Base-by-base conservation (phyloP, 1,140 invertebrate species). In the Apis laboriosa region DNA sequence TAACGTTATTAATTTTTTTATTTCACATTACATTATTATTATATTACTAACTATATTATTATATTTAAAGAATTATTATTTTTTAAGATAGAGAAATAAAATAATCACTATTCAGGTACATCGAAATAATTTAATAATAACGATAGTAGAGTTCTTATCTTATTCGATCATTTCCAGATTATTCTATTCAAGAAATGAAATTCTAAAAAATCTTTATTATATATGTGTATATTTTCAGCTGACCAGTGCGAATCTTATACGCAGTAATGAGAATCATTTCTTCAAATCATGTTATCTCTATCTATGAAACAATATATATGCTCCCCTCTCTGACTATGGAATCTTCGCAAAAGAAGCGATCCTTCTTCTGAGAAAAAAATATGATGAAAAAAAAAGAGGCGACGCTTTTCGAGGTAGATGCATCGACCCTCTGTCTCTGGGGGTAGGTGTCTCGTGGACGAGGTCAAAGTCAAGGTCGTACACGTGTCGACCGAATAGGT, bases 381-480 rank as follows among this genome's bases (percentile, higher is more conserved):
- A 53, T 21, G 2, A 21, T 21, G 55, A 49, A 24, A 43, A 70
- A 24, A 7, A 9, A 56, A 17, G 51, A 64, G 24, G n/a, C 67
- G 17, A 60, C 28, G 55, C 43, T 43, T 73, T 60, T 58, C 53
- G 34, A 60, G 43, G 56, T n/a, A 55, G 79, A 72, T 19, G n/a
- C 70, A 72, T 55, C 70, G 51, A 72, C 21, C 34, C 58, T 72
- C 67, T 9, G 43, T 28, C 21, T 60, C 17, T 43, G 19, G 21
- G 56, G 73, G 53, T 81, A 53, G 43, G 7, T 60, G 34, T 24
- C 34, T 82, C 1, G 19, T 5, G 17, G 5, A n/a, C 3, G 51
- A 84, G 82, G 80, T 84, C 79, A 80, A 75, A 74, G 76, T 80
- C 72, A 84, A 88, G 88, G 82, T 80, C 63, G 13, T 84, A 77